A percentile compares a stretch with the other conserved stretches of the same genome.
Conservation (phyloP, 2,888 invertebrate genomes). For the Limnephilus rhombicus region DNA sequence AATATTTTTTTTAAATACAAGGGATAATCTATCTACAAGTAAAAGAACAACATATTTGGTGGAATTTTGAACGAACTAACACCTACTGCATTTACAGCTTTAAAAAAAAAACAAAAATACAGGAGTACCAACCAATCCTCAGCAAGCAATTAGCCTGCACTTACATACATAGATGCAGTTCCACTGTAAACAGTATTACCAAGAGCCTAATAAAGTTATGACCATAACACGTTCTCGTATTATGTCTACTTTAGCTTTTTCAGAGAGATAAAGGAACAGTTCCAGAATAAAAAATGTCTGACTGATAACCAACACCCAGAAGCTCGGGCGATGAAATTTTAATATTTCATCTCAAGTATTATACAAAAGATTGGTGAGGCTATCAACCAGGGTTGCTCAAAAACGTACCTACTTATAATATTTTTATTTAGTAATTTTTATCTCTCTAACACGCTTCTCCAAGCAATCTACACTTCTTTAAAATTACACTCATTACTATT, state of each 20-base stretch:
- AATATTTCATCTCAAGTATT: slow-evolving; percentile 49
- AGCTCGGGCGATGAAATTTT: slow-evolving; percentile 56
- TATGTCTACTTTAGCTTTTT: neutral
- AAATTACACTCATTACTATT: too few relatives aligned
- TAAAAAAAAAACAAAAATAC: too few relatives aligned
- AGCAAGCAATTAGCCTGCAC: too few relatives aligned
- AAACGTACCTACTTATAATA: neutral
- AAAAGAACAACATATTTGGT: too few relatives aligned
- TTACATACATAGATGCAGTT: neutral
- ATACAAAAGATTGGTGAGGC: neutral
- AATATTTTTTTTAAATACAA: too few relatives aligned
- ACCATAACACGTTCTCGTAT: neutral
- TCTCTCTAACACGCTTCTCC: too few relatives aligned
- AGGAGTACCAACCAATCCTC: too few relatives aligned
- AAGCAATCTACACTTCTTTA: too few relatives aligned
- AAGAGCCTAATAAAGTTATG: neutral
- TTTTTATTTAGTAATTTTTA: neutral
- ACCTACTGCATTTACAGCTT: too few relatives aligned
- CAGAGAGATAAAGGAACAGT: neutral
- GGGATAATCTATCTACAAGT: too few relatives aligned
- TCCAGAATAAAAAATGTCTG: neutral
- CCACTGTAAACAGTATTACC: neutral
- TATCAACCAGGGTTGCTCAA: neutral
- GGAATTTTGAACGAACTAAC: too few relatives aligned
- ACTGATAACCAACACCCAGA: neutral